These are phyloP conservation scores for Oophaga pumilio DNA, from an alignment of 2,113 vertebrate genomes.

Conservation along the genomic window DNA sequence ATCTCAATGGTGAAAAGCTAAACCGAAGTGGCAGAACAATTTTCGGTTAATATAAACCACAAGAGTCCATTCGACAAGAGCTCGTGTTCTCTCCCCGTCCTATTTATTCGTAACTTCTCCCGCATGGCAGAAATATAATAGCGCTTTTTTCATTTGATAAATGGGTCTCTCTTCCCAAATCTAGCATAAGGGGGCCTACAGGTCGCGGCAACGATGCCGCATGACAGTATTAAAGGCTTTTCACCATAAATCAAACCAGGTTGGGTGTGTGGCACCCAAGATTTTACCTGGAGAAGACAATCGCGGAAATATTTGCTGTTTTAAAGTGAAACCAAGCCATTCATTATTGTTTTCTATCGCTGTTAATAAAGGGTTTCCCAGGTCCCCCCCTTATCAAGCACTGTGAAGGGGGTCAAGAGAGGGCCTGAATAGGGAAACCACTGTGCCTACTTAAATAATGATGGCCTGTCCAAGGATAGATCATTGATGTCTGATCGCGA, in stretches of 20 bases:
- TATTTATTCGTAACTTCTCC: conserved; percentile 55
- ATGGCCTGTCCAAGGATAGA: no score
- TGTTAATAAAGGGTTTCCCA: no score
- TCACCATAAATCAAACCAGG: neutral
- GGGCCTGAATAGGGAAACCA: no score
- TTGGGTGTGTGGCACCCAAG: neutral
- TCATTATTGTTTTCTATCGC: neutral
- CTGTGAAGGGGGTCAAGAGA: no score
- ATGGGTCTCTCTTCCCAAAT: conserved; percentile 18
- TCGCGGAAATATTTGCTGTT: neutral
- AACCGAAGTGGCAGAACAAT: conserved; percentile 55
- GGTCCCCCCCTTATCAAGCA: no score
- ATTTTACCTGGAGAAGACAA: neutral
- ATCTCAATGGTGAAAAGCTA: conserved; percentile 29
- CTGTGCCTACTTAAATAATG: no score
- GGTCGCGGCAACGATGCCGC: neutral
- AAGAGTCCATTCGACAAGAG: conserved; percentile 52
- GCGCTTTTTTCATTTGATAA: conserved; percentile 23
- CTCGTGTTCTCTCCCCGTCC: conserved; percentile 46
- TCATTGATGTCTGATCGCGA: no score
- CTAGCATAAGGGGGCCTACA: neutral
- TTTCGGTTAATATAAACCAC: conserved; percentile 54
- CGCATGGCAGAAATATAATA: conserved; percentile 47
- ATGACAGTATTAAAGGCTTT: neutral
- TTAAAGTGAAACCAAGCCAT: neutral